These are phyloP conservation scores for Aurelia coerulea DNA, from an alignment of 30 jellyfish, hydroid and myxozoan species.

Conservation along the genomic window DNA sequence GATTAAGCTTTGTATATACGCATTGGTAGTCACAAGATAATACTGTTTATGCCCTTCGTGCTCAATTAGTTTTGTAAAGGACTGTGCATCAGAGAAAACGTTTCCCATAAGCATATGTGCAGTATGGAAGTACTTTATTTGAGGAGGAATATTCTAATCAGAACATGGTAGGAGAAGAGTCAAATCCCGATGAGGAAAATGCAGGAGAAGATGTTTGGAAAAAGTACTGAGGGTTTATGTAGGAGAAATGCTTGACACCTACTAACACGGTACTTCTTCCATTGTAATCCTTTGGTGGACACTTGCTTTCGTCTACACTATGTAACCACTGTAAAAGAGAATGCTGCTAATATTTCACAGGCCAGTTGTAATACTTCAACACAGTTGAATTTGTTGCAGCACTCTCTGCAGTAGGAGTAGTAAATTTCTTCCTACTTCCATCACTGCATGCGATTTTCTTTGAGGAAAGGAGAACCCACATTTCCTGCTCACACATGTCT, in stretches of 20 bases:
- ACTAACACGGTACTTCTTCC: background rate
- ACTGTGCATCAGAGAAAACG: background rate
- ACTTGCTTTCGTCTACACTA: background rate
- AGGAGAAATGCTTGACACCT: background rate
- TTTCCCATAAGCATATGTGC: constrained; percentile 22
- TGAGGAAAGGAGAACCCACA: background rate
- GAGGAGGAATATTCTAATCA: background rate
- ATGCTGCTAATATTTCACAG: background rate
- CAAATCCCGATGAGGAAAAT: background rate
- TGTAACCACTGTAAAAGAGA: background rate
- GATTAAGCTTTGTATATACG: background rate
- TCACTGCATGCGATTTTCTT: background rate
- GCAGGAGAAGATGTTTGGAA: background rate
- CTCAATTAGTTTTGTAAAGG: background rate
- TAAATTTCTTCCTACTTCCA: background rate
- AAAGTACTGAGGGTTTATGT: constrained; percentile 3
- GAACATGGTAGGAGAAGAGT: background rate
- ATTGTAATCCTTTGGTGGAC: background rate
- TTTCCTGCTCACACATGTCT: too few species aligned
- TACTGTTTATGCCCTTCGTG: constrained; percentile 14
- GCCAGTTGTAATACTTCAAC: background rate
- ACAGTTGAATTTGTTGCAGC: background rate
- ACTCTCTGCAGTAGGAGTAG: background rate
- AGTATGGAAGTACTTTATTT: background rate
- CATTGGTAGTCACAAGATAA: background rate